Evolutionary conservation across 2,888 invertebrate genomes (phyloP).

Genomic region (Scrobipalpa atriplicella): DNA sequence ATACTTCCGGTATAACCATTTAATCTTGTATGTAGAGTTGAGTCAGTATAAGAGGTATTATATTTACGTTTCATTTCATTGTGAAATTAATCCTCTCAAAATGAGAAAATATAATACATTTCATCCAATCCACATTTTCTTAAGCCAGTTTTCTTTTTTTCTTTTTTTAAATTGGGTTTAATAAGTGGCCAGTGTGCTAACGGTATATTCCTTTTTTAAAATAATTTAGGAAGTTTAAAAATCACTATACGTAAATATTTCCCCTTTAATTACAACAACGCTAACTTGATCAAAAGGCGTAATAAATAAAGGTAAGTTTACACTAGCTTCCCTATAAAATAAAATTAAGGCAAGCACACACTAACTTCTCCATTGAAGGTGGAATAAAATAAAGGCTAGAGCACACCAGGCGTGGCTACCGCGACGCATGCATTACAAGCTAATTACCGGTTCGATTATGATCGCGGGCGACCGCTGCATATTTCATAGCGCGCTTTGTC

Average conservation of each 20-base stretch:
- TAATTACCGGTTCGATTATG: constrained; percentile 57
- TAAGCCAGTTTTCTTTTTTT: too few species aligned
- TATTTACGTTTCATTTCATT: too few species aligned
- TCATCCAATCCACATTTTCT: too few species aligned
- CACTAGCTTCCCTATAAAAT: background rate
- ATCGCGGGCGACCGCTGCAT: constrained; percentile 55
- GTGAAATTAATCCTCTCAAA: too few species aligned
- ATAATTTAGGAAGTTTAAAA: too few species aligned
- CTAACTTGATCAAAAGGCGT: background rate
- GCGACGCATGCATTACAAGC: constrained; percentile 45
- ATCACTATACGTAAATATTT: too few species aligned
- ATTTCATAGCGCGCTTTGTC: constrained; percentile 49
- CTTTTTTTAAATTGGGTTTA: too few species aligned
- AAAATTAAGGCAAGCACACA: constrained; percentile 3
- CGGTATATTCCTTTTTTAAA: too few species aligned
- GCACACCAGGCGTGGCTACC: constrained; percentile 7
- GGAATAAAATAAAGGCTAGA: background rate
- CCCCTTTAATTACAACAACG: too few species aligned
- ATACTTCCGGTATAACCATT: background rate
- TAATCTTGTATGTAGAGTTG: background rate
- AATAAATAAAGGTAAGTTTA: background rate
- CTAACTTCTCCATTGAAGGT: background rate
- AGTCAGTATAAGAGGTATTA: background rate
- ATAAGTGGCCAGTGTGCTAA: too few species aligned
- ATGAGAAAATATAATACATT: too few species aligned